Conservation (phyloP, 2,113 vertebrate species). For the Alectura lathami region DNA sequence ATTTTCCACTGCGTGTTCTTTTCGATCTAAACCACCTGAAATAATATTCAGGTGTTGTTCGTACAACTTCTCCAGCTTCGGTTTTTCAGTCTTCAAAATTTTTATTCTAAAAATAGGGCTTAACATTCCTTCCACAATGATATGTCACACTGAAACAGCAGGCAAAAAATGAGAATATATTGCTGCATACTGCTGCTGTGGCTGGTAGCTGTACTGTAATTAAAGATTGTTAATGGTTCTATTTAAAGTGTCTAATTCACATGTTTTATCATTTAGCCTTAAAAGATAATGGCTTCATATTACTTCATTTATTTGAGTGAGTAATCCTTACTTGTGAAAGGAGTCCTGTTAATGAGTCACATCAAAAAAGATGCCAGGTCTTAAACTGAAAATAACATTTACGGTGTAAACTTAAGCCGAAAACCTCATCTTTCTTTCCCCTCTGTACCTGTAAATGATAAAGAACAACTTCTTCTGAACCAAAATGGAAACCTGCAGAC, state of each 20-base stretch:
- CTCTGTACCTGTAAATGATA: background rate
- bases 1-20: background rate
- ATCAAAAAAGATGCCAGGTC: background rate
- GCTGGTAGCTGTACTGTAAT: constrained; percentile 24
- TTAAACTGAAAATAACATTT: constrained; percentile 3
- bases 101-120: constrained; percentile 24
- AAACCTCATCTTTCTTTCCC: background rate
- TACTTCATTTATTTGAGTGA: constrained; percentile 30
- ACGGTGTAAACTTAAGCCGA: background rate
- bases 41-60: background rate
- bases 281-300: constrained; percentile 49
- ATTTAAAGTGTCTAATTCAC: constrained; percentile 13
- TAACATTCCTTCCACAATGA: constrained; percentile 12
- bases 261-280: constrained; percentile 29
- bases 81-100: background rate
- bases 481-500: background rate
- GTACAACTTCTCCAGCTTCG: background rate
- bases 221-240: constrained; percentile 38
- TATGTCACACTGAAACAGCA: constrained; percentile 9
- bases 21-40: background rate
- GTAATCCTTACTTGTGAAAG: background rate
- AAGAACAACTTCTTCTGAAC: background rate
- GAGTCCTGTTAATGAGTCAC: constrained; percentile 2
- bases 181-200: background rate
- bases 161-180: background rate